phyloP scores from a whole-genome alignment of 1,140 invertebrate species.

The Drosophila setifemur region DNA sequence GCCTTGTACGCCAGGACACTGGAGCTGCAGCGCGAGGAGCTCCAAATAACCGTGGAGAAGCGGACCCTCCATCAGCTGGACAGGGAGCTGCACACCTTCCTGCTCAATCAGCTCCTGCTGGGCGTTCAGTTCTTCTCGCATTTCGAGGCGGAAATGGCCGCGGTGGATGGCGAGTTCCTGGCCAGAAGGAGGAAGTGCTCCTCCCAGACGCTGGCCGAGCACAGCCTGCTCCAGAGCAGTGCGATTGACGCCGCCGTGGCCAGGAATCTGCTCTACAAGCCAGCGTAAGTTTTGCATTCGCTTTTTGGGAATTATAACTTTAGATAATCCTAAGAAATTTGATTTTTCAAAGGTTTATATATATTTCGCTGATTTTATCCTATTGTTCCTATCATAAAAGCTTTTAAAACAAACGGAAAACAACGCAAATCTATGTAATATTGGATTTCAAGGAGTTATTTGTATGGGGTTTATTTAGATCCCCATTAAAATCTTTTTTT shows the following conservation, averaged over 20 bases:
- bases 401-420: too few species aligned
- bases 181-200: conserved; percentile 68
- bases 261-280: conserved; percentile 59
- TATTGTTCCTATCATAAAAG: too few species aligned
- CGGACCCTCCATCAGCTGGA: conserved; percentile 85
- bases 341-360: too few species aligned
- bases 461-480: too few species aligned
- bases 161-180: conserved; percentile 51
- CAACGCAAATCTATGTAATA: too few species aligned
- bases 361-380: too few species aligned
- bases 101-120: conserved; percentile 90
- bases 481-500: too few species aligned
- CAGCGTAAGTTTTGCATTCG: conserved; percentile 33
- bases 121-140: conserved; percentile 90
- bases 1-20: conserved; percentile 41
- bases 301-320: neutral
- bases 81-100: conserved; percentile 86
- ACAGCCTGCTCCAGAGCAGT: conserved; percentile 86
- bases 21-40: conserved; percentile 61
- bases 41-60: conserved; percentile 57
- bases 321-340: too few species aligned
- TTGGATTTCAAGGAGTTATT: too few species aligned
- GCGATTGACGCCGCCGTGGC: conserved; percentile 85
- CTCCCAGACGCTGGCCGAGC: conserved; percentile 83
- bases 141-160: conserved; percentile 84